A percentile compares a stretch with the other conserved stretches of the same genome.
Conservation (phyloP, 2,113 vertebrate genomes). For the Morone saxatilis region DNA sequence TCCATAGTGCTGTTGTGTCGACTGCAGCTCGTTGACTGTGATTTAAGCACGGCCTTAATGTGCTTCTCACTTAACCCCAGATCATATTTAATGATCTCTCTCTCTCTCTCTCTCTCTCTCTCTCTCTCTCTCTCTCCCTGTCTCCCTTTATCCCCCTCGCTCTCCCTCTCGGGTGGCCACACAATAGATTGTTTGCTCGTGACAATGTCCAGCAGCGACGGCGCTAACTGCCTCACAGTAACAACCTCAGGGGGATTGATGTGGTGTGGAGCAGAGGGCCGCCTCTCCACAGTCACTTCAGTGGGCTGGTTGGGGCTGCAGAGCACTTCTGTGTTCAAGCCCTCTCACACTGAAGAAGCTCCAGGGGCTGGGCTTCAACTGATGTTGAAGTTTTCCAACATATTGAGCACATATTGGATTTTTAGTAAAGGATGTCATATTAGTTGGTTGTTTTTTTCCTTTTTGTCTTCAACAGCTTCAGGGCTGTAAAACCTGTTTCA, state of each 20-base stretch:
- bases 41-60: conserved; percentile 74
- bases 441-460: conserved; percentile 2
- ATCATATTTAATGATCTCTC: conserved; percentile 78
- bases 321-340: neutral
- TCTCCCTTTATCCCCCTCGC: conserved; percentile 8
- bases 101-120: conserved; percentile 16
- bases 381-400: conserved; percentile 22
- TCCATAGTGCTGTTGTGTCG: conserved; percentile 50
- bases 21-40: conserved; percentile 73
- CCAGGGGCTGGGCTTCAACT: conserved; percentile 15
- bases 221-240: conserved; percentile 57
- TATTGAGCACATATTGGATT: conserved; percentile 51
- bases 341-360: conserved; percentile 15
- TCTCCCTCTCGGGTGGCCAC: conserved; percentile 20
- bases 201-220: conserved; percentile 47
- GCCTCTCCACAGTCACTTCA: conserved; percentile 6
- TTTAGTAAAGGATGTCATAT: conserved; percentile 9
- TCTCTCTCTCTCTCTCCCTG: conserved; percentile 11
- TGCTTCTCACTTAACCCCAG: conserved; percentile 78
- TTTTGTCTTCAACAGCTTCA: neutral
- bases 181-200: conserved; percentile 66
- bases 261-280: neutral
- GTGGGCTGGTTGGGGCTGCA: neutral
- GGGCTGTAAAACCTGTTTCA: neutral
- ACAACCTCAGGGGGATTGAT: conserved; percentile 53